Evolutionary conservation across 2,888 invertebrate species (phyloP), one percentile per base, ranked within the genome.

Genomic region (Pherbina coryleti): DNA sequence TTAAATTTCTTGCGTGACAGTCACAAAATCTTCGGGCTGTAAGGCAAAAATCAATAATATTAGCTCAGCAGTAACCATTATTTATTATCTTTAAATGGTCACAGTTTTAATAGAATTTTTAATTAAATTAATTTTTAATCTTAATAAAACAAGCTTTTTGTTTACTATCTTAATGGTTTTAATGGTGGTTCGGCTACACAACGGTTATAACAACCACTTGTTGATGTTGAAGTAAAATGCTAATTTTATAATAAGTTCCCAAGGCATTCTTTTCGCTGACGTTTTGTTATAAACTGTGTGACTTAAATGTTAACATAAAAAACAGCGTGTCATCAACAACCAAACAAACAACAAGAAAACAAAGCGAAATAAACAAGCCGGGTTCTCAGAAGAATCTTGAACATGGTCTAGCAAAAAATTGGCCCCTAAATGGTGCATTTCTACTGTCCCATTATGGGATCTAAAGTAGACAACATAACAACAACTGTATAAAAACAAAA

Each of bases 391-490:
- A 22, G 60, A 22, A 76, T 44, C 78, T 69, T 67, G 67, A 22
- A 60, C 72, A 44, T 60, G 72, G 60, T 44, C 34, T 22, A 31
- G 72, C 34, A 72, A 37, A 37, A n/a, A 60, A 44, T 72, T 60
- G 22, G 57, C 53, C 76, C 78, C 79, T 79, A 80, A 81, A 80
- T 82, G 79, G 75, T 64, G 80, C 75, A 80, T 79, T 79, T 60
- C 80, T 77, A 69, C 76, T 71, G 19, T 67, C 75, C 80, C 79
- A 79, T 80, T 81, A 79, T 79, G 80, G 79, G 72, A 76, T 71
- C 71, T 19, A 64, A 53, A 31, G 51, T 62, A 22, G 25, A 53
- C 25, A 7, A 75, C 51, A 51, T 28, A n/a, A n/a, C n/a, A n/a
- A n/a, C n/a, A n/a, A 67, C 22, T 51, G 55, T 31, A 72, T 72